Conservation (phyloP, 1,140 invertebrate genomes). For the Tetragnatha versicolor region DNA sequence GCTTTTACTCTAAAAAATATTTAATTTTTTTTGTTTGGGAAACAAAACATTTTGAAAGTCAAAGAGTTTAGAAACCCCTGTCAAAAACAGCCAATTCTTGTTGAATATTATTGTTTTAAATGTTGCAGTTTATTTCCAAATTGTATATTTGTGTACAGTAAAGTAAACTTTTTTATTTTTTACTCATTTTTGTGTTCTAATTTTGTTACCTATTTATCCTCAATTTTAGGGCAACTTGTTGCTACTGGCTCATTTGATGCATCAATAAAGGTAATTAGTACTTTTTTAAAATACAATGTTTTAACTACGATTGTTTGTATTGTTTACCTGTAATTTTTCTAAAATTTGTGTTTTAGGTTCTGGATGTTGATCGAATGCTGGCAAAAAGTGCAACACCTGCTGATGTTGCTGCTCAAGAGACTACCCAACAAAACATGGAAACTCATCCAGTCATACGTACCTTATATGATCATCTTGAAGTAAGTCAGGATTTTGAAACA, state of each 20-base stretch:
- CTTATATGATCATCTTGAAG: conserved; percentile 95
- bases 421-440: conserved; percentile 77
- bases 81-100: too few relatives aligned
- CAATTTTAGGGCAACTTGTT: conserved; percentile 78
- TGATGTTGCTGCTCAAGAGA: conserved; percentile 57
- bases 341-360: conserved; percentile 70
- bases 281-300: conserved; percentile 8
- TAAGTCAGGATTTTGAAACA: conserved; percentile 57
- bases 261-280: conserved; percentile 83
- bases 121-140: too few relatives aligned
- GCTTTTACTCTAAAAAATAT: too few relatives aligned
- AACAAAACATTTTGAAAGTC: too few relatives aligned
- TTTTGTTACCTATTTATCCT: conserved; percentile 18
- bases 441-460: conserved; percentile 98
- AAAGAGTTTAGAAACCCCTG: too few relatives aligned
- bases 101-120: too few relatives aligned
- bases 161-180: too few relatives aligned
- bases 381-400: conserved; percentile 74
- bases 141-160: too few relatives aligned
- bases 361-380: conserved; percentile 97
- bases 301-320: background rate
- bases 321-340: background rate
- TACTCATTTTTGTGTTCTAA: too few relatives aligned
- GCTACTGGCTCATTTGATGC: conserved; percentile 98
- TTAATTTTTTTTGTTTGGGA: too few relatives aligned